These are phyloP conservation scores for Channallabes apus DNA, from an alignment of 2,797 vertebrate genomes.

Conservation along the genomic window DNA sequence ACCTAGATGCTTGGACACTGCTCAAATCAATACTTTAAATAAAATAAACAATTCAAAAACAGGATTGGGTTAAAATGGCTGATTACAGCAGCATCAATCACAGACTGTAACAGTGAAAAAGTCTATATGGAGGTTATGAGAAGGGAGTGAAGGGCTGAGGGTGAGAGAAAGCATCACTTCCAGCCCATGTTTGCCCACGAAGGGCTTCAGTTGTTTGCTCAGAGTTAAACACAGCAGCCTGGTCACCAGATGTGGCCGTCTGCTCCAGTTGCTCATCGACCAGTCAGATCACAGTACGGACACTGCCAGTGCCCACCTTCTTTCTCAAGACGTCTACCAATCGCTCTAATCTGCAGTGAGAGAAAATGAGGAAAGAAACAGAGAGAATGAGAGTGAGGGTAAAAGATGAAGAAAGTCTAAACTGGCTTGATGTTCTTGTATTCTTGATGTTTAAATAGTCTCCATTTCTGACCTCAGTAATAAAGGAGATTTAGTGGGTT, in stretches of 20 bases:
- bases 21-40: slow-evolving; percentile 11
- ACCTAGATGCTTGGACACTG: neutral
- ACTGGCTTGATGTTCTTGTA: slow-evolving; percentile 12
- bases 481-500: slow-evolving; percentile 31
- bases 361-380: slow-evolving; percentile 55
- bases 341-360: slow-evolving; percentile 85
- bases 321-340: slow-evolving; percentile 95
- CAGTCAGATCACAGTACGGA: slow-evolving; percentile 89
- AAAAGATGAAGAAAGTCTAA: slow-evolving; percentile 41
- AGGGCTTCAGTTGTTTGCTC: slow-evolving; percentile 84
- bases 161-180: slow-evolving; percentile 78
- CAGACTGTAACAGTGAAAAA: slow-evolving; percentile 56
- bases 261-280: slow-evolving; percentile 48
- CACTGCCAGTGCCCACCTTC: slow-evolving; percentile 89
- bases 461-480: neutral
- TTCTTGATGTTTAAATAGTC: slow-evolving; percentile 7
- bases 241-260: slow-evolving; percentile 86
- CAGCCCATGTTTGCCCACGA: slow-evolving; percentile 89
- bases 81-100: slow-evolving; percentile 65
- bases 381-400: slow-evolving; percentile 58
- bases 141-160: slow-evolving; percentile 78
- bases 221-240: slow-evolving; percentile 86
- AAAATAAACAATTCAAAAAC: slow-evolving; percentile 16
- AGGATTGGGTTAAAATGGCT: slow-evolving; percentile 27
- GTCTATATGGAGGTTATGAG: slow-evolving; percentile 84